These are phyloP conservation scores for Peromyscus eremicus DNA, from an alignment of 2,797 vertebrate genomes.

Conservation along the genomic window DNA sequence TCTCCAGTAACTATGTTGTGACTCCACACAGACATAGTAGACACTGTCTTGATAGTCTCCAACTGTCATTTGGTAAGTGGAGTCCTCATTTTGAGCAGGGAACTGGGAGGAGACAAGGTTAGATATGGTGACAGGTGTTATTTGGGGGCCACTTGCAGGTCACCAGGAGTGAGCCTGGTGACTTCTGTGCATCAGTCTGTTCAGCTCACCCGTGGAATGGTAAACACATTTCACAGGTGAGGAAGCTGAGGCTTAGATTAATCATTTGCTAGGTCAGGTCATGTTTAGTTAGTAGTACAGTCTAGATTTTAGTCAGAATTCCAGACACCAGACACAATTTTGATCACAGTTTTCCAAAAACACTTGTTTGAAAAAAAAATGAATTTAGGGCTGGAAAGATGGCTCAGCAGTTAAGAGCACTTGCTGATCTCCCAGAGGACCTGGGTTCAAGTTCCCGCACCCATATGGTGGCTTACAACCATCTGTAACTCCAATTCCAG, in stretches of 20 bases:
- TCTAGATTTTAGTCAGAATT: slow-evolving; percentile 7
- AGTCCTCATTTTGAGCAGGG: not conserved
- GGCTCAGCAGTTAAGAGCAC: not conserved
- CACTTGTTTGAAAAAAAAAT: not conserved
- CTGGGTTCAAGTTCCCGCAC: not conserved
- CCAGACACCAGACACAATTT: not conserved
- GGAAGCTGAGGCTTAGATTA: not conserved
- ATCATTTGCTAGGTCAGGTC: not conserved
- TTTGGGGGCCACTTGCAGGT: not conserved
- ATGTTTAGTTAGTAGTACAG: not conserved
- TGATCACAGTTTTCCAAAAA: slow-evolving; percentile 11
- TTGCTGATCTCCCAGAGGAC: not conserved
- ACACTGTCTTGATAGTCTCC: not conserved
- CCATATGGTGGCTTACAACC: not conserved
- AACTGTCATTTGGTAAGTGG: not conserved
- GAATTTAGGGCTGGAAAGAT: not conserved
- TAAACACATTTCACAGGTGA: not conserved
- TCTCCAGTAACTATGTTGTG: too few relatives aligned
- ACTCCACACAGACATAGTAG: not conserved
- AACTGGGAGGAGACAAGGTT: not conserved
- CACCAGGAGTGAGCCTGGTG: not conserved
- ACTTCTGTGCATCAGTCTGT: not conserved
- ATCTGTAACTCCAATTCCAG: not conserved
- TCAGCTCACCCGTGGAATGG: not conserved
- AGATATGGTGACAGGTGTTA: not conserved